A percentile compares a stretch with the other conserved stretches of the same genome.
These are phyloP conservation scores for Zaprionus obscuricornis DNA, from an alignment of 2,888 invertebrate genomes.

Conservation along the genomic window DNA sequence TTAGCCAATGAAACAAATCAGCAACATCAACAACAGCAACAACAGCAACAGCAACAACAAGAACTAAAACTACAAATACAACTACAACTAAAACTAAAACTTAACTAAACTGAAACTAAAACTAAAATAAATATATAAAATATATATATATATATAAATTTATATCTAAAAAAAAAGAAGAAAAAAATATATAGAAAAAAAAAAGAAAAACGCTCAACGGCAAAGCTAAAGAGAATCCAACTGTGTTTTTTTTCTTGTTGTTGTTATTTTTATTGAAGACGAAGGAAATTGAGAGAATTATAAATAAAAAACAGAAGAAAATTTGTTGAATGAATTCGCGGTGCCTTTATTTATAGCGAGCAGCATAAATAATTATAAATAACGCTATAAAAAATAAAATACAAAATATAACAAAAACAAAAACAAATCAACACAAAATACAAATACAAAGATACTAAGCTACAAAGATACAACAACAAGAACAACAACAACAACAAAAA, in stretches of 20 bases:
- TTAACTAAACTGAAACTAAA: constrained; percentile 26
- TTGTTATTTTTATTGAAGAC: constrained; percentile 31
- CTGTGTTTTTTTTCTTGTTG: constrained; percentile 27
- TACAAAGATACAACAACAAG: constrained; percentile 15
- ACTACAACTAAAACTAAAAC: constrained; percentile 10
- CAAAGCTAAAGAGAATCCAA: constrained; percentile 5
- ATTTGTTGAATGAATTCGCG: constrained; percentile 81
- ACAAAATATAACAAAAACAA: constrained; percentile 23
- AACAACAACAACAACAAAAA: too few relatives aligned
- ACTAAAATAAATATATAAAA: constrained; percentile 26
- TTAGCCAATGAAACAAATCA: constrained; percentile 62
- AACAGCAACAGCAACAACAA: constrained; percentile 32
- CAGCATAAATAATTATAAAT: constrained; percentile 54
- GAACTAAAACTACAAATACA: constrained; percentile 8
- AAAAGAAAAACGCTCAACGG: constrained; percentile 1
- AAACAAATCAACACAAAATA: constrained; percentile 17
- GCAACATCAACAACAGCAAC: constrained; percentile 31
- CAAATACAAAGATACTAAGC: constrained; percentile 21
- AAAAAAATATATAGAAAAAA: constrained; percentile 11
- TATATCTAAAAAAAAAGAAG: constrained; percentile 31
- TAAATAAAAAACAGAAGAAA: constrained; percentile 25
- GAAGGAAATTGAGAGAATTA: too few relatives aligned
- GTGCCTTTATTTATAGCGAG: constrained; percentile 82
- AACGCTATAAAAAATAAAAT: constrained; percentile 13
- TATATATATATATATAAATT: constrained; percentile 40